phyloP scores from a whole-genome alignment of 2,113 vertebrate species.

The Herpailurus yagouaroundi region DNA sequence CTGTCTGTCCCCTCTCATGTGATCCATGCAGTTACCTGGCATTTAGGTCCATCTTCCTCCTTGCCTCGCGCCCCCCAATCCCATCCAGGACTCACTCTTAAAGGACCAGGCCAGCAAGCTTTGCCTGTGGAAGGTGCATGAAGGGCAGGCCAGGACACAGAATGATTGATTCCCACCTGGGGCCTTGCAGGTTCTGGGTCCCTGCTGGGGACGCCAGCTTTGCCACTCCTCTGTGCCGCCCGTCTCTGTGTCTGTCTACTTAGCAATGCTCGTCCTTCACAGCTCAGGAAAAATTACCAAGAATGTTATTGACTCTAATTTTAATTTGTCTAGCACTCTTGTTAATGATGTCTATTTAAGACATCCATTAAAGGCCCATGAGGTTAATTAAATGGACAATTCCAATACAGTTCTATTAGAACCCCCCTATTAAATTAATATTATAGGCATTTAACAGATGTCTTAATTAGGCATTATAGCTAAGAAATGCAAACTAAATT shows the following conservation, averaged over 20 bases:
- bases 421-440: slow-evolving; percentile 85
- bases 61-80: no score
- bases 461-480: slow-evolving; percentile 85
- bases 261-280: slow-evolving; percentile 76
- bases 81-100: background rate
- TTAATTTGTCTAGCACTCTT: slow-evolving; percentile 80
- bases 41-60: background rate
- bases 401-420: slow-evolving; percentile 84
- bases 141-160: background rate
- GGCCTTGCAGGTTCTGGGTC: background rate
- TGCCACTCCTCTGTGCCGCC: background rate
- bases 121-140: rapidly evolving
- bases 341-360: slow-evolving; percentile 84
- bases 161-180: rapidly evolving
- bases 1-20: rapidly evolving
- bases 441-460: slow-evolving; percentile 86
- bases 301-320: slow-evolving; percentile 79
- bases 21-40: background rate
- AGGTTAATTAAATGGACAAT: slow-evolving; percentile 86
- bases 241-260: background rate
- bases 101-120: background rate
- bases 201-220: background rate
- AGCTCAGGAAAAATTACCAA: slow-evolving; percentile 75
- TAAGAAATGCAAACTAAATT: slow-evolving; percentile 79
- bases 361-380: slow-evolving; percentile 81